Evolutionary conservation across 2,888 invertebrate species (phyloP), one percentile per base, ranked within the genome.

Genomic region (Amphipoea oculea): DNA sequence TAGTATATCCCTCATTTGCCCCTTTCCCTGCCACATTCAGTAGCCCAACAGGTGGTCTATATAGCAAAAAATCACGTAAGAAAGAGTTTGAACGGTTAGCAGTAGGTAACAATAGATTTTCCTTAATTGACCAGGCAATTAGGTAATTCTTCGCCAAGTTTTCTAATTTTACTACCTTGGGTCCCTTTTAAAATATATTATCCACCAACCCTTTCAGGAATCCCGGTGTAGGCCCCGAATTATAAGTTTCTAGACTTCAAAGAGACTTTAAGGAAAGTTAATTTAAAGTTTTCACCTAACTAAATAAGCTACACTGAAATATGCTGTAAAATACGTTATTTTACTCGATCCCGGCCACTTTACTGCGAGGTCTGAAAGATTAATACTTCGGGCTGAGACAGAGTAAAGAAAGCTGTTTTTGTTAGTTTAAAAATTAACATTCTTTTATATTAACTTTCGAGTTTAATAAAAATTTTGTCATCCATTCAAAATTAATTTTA

Each of bases 271-370:
- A 80, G 73, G 75, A 82, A 83, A 88, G 78, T 84, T 84, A 84
- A 89, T 86, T 88, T 89, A 89, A 88, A 88, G 79, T 89, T 89
- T 80, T 86, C 78, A 78, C 73, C 74, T 82, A 79, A 79, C 82
- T 82, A 83, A 82, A 82, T 78, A 73, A 81, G 73, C 45, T 71
- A 71, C 65, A 65, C 65, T 80, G 66, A 76, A 81, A 81, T 79
- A 86, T 82, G 79, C 65, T 63, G 54, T 48, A 80, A 72, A 67
- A 79, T 60, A 73, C 62, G 76, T 83, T 83, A 78, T 88, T 88
- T 77, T 82, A 77, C 69, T 79, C 42, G 63, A 71, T 75, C 62
- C 6, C 17, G 63, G 40, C 57, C 66, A 40, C 42, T 84, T 77
- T 60, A 51, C 9, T 70, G 57, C 14, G 42, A 70, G 63, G 73